These are phyloP conservation scores for Brachionus manjavacas DNA, from an alignment of 1,140 invertebrate species.

Conservation along the genomic window DNA sequence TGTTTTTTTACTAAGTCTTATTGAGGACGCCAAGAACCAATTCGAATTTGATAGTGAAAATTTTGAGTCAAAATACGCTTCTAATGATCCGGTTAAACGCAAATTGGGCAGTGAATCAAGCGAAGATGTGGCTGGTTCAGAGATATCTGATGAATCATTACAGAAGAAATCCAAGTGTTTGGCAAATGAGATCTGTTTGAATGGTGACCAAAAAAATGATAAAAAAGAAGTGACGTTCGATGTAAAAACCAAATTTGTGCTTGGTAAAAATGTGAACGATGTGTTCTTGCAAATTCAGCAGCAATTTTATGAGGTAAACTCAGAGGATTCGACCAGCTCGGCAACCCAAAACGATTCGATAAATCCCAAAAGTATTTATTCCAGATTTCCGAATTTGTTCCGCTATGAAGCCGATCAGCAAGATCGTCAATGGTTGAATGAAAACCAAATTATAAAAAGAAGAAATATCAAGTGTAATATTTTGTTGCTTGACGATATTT, in stretches of 20 bases:
- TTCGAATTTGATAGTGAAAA: background rate
- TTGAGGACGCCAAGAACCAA: background rate
- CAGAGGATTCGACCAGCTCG: constrained; percentile 14
- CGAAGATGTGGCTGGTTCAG: background rate
- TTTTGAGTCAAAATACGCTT: background rate
- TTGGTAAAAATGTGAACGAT: constrained; percentile 30
- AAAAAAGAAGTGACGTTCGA: background rate
- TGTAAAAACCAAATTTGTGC: constrained; percentile 7
- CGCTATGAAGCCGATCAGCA: constrained; percentile 28
- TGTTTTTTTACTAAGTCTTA: background rate
- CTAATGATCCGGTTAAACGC: background rate
- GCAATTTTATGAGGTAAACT: background rate
- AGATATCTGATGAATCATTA: background rate
- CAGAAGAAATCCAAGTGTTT: background rate
- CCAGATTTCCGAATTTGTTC: constrained; percentile 24
- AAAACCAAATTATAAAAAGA: constrained; percentile 31
- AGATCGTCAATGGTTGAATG: constrained; percentile 13
- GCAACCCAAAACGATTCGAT: background rate
- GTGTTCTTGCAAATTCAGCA: background rate
- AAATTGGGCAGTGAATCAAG: background rate
- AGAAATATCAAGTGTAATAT: constrained; percentile 38
- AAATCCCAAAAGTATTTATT: constrained; percentile 21
- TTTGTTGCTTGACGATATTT: constrained; percentile 9
- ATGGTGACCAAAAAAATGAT: background rate
- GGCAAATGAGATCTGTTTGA: background rate